Evolutionary conservation across 2,888 invertebrate species (phyloP).

Genomic region (Calameuta filiformis): DNA sequence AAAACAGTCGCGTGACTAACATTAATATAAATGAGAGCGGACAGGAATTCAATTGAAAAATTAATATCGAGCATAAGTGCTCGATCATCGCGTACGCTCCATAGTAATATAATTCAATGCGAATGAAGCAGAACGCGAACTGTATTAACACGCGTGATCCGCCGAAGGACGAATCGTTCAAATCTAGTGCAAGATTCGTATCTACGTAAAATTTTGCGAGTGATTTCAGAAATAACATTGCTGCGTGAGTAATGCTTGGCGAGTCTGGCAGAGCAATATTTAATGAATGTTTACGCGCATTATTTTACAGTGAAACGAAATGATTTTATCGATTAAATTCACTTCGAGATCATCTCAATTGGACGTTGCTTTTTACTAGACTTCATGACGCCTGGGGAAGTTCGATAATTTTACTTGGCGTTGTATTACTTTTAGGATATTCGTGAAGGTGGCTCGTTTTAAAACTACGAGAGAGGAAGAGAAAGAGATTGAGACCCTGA

Average conservation of each 20-base stretch:
- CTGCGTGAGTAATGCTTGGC: neutral
- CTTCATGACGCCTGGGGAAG: neutral
- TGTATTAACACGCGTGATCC: neutral
- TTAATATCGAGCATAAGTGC: neutral
- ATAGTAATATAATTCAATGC: neutral
- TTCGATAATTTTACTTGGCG: slow-evolving; percentile 24
- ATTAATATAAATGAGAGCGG: neutral
- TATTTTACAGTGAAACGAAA: neutral
- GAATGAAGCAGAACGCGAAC: neutral
- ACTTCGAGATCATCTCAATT: neutral
- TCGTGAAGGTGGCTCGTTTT: neutral
- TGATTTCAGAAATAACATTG: neutral
- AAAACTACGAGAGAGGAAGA: neutral
- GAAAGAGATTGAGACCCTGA: slow-evolving; percentile 19
- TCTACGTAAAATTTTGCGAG: neutral
- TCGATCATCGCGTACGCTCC: neutral
- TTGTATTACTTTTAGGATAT: neutral
- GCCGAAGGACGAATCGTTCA: neutral
- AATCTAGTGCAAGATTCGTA: neutral
- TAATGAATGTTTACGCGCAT: neutral
- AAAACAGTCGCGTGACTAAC: neutral
- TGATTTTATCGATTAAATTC: neutral
- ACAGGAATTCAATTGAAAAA: neutral
- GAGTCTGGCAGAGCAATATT: neutral
- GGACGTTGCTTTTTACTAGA: neutral